Conservation (phyloP, 1,140 invertebrate species). For the Brevipalpus yothersi region DNA sequence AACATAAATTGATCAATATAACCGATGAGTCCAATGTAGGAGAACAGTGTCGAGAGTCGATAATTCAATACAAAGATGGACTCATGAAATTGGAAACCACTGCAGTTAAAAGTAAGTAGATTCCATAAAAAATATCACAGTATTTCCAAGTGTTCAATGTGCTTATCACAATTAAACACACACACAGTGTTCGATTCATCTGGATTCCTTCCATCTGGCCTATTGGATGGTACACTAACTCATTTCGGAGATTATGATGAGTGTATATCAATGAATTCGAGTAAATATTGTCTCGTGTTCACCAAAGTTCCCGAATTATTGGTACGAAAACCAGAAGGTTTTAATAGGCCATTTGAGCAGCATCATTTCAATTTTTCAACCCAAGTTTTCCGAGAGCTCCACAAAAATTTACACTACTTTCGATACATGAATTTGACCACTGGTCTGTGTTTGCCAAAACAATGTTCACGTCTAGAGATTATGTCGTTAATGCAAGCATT, state of each 20-base stretch:
- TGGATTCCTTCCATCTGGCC: conserved; percentile 9
- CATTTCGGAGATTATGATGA: conserved; percentile 12
- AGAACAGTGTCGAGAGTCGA: neutral
- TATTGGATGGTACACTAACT: conserved; percentile 10
- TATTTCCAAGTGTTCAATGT: neutral
- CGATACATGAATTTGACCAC: neutral
- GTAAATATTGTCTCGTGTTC: neutral
- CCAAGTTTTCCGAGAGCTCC: neutral
- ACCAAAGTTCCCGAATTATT: neutral
- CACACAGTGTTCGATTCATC: conserved; percentile 9
- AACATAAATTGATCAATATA: neutral
- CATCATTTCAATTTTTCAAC: neutral
- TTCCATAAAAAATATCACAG: neutral
- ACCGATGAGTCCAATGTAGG: neutral
- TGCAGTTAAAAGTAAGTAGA: neutral
- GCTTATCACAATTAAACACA: neutral
- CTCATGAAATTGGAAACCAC: neutral
- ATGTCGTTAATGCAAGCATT: neutral
- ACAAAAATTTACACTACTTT: neutral
- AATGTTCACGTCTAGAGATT: neutral
- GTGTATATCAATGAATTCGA: conserved; percentile 6
- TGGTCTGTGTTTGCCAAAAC: neutral
- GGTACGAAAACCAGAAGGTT: neutral
- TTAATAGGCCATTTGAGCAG: neutral
- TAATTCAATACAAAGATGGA: neutral